Evolutionary conservation across 2,113 vertebrate species (phyloP), one percentile per base, ranked within the genome.

Genomic region (Stomatorhinus ivindoensis): DNA sequence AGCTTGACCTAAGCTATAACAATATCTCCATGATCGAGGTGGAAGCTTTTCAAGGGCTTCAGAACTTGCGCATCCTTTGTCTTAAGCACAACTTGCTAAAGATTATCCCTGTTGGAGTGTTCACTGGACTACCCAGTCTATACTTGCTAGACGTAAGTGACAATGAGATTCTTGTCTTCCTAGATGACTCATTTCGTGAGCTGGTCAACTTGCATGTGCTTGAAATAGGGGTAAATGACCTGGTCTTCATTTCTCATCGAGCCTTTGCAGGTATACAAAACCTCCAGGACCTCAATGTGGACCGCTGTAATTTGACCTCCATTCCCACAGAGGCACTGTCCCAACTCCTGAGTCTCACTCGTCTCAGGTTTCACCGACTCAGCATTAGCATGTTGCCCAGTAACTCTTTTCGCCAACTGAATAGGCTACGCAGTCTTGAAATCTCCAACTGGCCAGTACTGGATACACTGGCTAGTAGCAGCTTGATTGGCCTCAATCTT

Each of bases 161-260:
- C 89, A 98, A 98, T 89, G 96, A 97, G 92, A 97, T 98, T 19
- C 96, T 98, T 69, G 95, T 98, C 46, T 97, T 98, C 89, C 93
- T 98, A 82, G 97, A 98, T 58, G 95, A 96, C 69, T 96, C 97
- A 9, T 98, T 98, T 91, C 92, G 92, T 86, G 96, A 97, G 51
- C 93, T 97, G 87, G 48, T 87, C 46, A 96, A 91, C 86, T 93
- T 98, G 9, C 93, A 94, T 89, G 94, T 94, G 27, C 91, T 97
- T 44, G 96, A 96, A 47, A 94, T 94, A 0, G 95, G 96, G 0
- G 95, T 97, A 91, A 97, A 97, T 42, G 96, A 96, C 89, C 88
- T 97, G 93, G 95, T 97, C 44, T 97, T 97, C 58, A 95, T 98
- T 87, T 97, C 97, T 0, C 94, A 96, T 0, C 94, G 95, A 3